These are phyloP conservation scores for Falcunculus frontatus DNA, from an alignment of 2,113 vertebrate genomes.

Conservation along the genomic window DNA sequence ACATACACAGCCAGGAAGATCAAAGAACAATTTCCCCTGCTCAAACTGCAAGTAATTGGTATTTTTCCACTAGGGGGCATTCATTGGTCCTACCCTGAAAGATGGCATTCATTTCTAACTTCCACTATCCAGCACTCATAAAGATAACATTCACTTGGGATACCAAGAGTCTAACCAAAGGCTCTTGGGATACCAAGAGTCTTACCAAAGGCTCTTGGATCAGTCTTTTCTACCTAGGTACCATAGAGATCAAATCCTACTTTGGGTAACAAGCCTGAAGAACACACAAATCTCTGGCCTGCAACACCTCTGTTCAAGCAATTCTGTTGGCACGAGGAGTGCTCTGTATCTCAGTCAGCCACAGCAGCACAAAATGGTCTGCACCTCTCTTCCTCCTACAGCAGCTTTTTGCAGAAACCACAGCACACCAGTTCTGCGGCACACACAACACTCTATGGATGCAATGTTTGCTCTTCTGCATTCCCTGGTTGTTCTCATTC, in stretches of 20 bases:
- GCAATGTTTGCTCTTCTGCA: not conserved
- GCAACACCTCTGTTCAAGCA: not conserved
- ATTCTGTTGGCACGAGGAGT: not conserved
- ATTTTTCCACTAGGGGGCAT: not conserved
- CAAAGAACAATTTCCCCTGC: not conserved
- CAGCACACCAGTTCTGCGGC: not conserved
- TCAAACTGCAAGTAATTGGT: not conserved
- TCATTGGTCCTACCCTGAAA: not conserved
- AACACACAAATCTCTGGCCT: not conserved
- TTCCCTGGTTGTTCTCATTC: not conserved
- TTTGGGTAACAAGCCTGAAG: not conserved
- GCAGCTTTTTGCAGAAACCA: not conserved
- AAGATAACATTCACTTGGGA: not conserved
- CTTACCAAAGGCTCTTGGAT: not conserved
- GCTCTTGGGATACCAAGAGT: not conserved
- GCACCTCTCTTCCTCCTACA: not conserved
- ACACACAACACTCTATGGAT: not conserved
- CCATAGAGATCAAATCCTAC: not conserved
- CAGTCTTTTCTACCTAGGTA: not conserved
- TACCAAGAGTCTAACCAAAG: not conserved
- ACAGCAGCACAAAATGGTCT: not conserved
- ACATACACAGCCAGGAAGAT: not conserved
- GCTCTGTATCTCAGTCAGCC: not conserved
- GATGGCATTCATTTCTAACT: not conserved
- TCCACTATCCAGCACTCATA: not conserved